Evolutionary conservation across 2,888 invertebrate genomes (phyloP).

Genomic region (Scaptomyza parva): DNA sequence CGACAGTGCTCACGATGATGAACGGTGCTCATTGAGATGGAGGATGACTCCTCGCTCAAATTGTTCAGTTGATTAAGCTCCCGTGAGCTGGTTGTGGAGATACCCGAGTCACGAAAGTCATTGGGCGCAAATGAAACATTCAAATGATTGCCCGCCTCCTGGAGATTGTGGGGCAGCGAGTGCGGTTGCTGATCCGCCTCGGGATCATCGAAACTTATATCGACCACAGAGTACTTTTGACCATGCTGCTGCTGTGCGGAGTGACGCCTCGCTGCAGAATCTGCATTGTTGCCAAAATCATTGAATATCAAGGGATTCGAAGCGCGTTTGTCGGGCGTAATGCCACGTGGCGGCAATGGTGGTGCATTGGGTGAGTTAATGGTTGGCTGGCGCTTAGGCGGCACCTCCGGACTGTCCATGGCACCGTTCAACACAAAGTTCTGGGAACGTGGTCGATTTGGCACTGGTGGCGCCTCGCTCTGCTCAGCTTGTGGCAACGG

Average conservation of each 20-base stretch:
- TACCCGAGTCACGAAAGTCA: slow-evolving; percentile 85
- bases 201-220: slow-evolving; percentile 86
- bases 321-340: slow-evolving; percentile 85
- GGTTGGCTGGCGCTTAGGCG: slow-evolving; percentile 85
- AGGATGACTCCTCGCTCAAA: slow-evolving; percentile 79
- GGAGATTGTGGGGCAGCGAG: slow-evolving; percentile 71
- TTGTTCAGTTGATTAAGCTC: slow-evolving; percentile 83
- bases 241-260: slow-evolving; percentile 77
- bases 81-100: slow-evolving; percentile 84
- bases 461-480: slow-evolving; percentile 87
- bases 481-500: slow-evolving; percentile 43
- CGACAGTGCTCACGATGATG: slow-evolving; percentile 82
- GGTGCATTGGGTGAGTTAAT: slow-evolving; percentile 87
- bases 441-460: slow-evolving; percentile 87
- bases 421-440: slow-evolving; percentile 84
- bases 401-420: slow-evolving; percentile 85
- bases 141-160: slow-evolving; percentile 73
- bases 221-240: slow-evolving; percentile 85
- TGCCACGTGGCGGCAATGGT: slow-evolving; percentile 92
- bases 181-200: slow-evolving; percentile 82
- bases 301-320: slow-evolving; percentile 84
- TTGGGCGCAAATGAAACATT: slow-evolving; percentile 81
- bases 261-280: slow-evolving; percentile 69
- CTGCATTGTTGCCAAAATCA: slow-evolving; percentile 74
- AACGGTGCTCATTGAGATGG: slow-evolving; percentile 73